Conservation (phyloP, 2,888 invertebrate species). For the Diplolepis rosae region DNA sequence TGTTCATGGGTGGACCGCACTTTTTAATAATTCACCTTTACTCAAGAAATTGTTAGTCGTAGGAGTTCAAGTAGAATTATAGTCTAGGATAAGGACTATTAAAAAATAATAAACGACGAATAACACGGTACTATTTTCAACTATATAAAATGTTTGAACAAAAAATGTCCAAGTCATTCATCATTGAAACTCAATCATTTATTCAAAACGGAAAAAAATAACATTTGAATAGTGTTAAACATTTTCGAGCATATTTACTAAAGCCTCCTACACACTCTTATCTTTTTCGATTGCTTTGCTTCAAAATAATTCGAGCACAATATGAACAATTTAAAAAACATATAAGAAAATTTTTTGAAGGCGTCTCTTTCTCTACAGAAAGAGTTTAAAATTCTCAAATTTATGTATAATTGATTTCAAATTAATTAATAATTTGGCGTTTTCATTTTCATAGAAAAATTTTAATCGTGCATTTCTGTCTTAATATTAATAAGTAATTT, state of each 20-base stretch:
- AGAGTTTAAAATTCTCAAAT: too few relatives aligned
- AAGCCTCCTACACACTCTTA: not conserved
- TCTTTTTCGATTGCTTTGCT: not conserved
- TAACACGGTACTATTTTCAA: not conserved
- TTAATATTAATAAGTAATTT: too few relatives aligned
- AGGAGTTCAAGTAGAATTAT: not conserved
- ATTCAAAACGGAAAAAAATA: too few relatives aligned
- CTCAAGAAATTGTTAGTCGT: not conserved
- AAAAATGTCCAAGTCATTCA: not conserved
- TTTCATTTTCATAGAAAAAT: too few relatives aligned
- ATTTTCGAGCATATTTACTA: not conserved
- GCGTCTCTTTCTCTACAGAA: too few relatives aligned
- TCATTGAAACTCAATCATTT: not conserved
- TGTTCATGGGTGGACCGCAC: not conserved
- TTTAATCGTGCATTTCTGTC: too few relatives aligned
- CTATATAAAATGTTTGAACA: not conserved
- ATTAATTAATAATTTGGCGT: too few relatives aligned
- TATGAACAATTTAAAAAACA: not conserved
- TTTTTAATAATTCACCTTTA: too few relatives aligned
- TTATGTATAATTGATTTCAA: too few relatives aligned
- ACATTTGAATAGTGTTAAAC: too few relatives aligned
- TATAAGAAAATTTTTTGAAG: not conserved
- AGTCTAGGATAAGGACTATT: not conserved
- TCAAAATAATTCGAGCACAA: not conserved
- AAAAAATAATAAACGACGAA: not conserved